Evolutionary conservation across 2,888 invertebrate genomes (phyloP).

Genomic region (Branchipolynoe longqiensis): DNA sequence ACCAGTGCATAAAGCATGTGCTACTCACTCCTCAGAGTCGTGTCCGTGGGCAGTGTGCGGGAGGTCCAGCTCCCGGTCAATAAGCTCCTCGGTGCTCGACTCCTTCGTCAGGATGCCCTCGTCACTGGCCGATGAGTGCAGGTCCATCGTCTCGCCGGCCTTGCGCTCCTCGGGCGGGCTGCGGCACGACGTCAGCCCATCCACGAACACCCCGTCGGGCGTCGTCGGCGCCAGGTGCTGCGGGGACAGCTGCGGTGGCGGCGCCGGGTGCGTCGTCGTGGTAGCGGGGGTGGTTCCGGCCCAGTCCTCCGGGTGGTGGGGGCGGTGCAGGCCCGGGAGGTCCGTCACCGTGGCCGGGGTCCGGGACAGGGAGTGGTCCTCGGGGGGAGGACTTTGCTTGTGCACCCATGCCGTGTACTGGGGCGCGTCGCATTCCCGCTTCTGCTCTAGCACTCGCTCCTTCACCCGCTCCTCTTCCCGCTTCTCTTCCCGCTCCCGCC

Average conservation of each 20-base stretch:
- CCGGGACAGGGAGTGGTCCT: neutral
- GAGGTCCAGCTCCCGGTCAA: constrained; percentile 50
- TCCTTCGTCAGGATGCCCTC: constrained; percentile 84
- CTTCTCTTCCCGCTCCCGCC: too few relatives aligned
- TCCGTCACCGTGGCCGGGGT: too few relatives aligned
- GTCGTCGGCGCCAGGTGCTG: neutral
- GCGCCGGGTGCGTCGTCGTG: too few relatives aligned
- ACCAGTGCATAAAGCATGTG: neutral
- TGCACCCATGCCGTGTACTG: too few relatives aligned
- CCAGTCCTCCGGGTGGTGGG: too few relatives aligned
- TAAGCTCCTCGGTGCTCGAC: constrained; percentile 84
- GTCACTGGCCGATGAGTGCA: constrained; percentile 83
- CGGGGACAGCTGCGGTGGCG: neutral
- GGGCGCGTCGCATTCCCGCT: too few relatives aligned
- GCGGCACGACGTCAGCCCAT: neutral
- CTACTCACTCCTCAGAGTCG: constrained; percentile 72
- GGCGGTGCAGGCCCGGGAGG: too few relatives aligned
- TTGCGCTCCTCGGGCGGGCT: constrained; percentile 32
- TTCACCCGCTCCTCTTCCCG: too few relatives aligned
- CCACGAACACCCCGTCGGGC: neutral
- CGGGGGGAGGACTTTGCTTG: neutral
- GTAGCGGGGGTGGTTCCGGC: too few relatives aligned
- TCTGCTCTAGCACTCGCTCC: too few relatives aligned
- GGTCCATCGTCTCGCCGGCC: constrained; percentile 68
- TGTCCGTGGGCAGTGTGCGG: constrained; percentile 23